Conservation (phyloP, 1,140 invertebrate species). For the Macrocentrus cingulum region DNA sequence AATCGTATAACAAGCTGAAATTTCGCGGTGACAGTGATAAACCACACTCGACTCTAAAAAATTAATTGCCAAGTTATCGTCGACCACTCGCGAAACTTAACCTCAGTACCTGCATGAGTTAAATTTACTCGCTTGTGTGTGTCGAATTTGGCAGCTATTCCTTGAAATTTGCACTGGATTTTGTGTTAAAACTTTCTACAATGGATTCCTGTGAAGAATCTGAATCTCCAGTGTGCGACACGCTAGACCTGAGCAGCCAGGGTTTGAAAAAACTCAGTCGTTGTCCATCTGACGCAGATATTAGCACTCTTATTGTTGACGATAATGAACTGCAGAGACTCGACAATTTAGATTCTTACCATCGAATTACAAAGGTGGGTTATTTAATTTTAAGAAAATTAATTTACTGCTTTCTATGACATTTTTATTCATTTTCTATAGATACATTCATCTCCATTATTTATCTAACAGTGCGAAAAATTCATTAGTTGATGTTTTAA, state of each 20-base stretch:
- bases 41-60: background rate
- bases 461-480: no score
- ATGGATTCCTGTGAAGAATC: conserved; percentile 21
- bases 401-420: no score
- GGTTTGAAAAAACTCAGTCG: conserved; percentile 75
- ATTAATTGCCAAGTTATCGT: background rate
- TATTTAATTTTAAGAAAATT: conserved; percentile 17
- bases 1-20: background rate
- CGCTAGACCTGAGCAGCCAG: conserved; percentile 68
- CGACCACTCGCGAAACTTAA: background rate
- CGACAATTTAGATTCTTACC: conserved; percentile 83
- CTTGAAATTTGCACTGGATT: conserved; percentile 1
- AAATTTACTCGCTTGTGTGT: background rate
- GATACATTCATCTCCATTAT: conserved; percentile 6
- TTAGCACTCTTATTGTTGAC: conserved; percentile 77
- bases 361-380: conserved; percentile 79
- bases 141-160: conserved; percentile 12
- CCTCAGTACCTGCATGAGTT: background rate
- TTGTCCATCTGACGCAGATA: conserved; percentile 65
- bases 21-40: background rate
- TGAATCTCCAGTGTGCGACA: conserved; percentile 43
- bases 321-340: conserved; percentile 85
- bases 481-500: no score
- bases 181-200: conserved; percentile 7
- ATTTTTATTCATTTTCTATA: no score